Evolutionary conservation across 2,888 invertebrate genomes (phyloP).

Genomic region (Luperina testacea): DNA sequence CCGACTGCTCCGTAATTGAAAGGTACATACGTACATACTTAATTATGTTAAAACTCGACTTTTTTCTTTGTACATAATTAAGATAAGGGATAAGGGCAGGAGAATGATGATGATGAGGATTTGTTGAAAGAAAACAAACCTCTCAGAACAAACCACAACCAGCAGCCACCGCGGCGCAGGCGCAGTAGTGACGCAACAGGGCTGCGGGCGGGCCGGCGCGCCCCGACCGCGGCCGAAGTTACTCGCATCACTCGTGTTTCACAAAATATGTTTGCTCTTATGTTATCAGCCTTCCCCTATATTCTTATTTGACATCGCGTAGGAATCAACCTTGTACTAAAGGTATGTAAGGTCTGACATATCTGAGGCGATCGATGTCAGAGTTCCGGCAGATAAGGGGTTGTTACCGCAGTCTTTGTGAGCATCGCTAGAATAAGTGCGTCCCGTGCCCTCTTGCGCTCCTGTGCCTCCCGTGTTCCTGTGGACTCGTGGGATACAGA

Average conservation of each 20-base stretch:
- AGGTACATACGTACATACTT: neutral
- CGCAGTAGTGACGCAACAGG: no score
- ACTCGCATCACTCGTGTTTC: neutral
- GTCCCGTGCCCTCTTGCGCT: neutral
- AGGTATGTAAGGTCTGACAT: neutral
- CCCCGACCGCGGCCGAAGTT: neutral
- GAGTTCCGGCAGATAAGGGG: conserved; percentile 37
- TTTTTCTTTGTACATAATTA: neutral
- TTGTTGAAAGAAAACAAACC: neutral
- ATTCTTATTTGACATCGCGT: neutral
- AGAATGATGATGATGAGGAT: neutral
- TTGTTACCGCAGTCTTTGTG: conserved; percentile 17
- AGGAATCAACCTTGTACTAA: conserved; percentile 2
- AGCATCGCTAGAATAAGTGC: neutral
- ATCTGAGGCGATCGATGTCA: conserved; percentile 42
- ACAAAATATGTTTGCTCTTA: conserved; percentile 6
- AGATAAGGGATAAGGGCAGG: no score
- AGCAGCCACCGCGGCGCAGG: no score
- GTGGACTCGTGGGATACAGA: neutral
- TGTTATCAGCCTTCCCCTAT: neutral
- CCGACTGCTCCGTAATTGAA: neutral
- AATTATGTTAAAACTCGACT: neutral
- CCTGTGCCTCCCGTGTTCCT: neutral
- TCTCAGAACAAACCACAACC: neutral
- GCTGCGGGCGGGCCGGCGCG: neutral